A percentile compares a stretch with the other conserved stretches of the same genome.
Conservation (phyloP, 2,113 vertebrate genomes). For the Aphyosemion australe region DNA sequence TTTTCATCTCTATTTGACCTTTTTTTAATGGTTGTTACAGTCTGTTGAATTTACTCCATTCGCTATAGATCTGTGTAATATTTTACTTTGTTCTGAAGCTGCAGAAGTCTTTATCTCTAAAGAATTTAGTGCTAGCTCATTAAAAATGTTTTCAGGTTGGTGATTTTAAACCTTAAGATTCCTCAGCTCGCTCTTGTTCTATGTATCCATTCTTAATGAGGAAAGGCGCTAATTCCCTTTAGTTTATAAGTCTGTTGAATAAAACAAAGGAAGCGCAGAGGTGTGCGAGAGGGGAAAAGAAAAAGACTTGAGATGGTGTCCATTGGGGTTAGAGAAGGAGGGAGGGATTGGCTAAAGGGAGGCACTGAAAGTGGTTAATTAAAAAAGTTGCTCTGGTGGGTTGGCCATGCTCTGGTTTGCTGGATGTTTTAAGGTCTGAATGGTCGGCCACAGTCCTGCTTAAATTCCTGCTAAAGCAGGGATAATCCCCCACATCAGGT, state of each 20-base stretch:
- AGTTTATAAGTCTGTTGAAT: constrained; percentile 67
- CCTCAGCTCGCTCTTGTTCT: constrained; percentile 36
- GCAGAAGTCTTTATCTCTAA: constrained; percentile 10
- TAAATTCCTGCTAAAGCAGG: constrained; percentile 67
- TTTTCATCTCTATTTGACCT: too few relatives aligned
- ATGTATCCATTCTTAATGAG: constrained; percentile 70
- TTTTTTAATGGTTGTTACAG: too few relatives aligned
- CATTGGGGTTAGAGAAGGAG: constrained; percentile 33
- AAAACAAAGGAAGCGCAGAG: constrained; percentile 66
- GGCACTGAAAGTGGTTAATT: constrained; percentile 72
- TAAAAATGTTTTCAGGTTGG: constrained; percentile 58
- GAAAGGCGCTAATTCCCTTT: constrained; percentile 60
- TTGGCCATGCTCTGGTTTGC: constrained; percentile 34
- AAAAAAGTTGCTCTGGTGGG: constrained; percentile 66
- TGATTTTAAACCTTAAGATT: constrained; percentile 57
- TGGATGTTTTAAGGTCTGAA: constrained; percentile 52
- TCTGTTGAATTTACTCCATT: background rate
- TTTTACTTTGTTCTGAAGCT: constrained; percentile 13
- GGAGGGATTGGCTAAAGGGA: constrained; percentile 32
- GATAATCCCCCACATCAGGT: constrained; percentile 69
- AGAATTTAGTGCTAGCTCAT: constrained; percentile 38
- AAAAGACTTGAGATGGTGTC: constrained; percentile 43
- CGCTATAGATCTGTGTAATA: background rate
- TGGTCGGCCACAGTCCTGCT: constrained; percentile 47
- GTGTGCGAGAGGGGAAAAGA: constrained; percentile 13